Conservation (phyloP, 1,140 invertebrate genomes). For the Aphis gossypii region DNA sequence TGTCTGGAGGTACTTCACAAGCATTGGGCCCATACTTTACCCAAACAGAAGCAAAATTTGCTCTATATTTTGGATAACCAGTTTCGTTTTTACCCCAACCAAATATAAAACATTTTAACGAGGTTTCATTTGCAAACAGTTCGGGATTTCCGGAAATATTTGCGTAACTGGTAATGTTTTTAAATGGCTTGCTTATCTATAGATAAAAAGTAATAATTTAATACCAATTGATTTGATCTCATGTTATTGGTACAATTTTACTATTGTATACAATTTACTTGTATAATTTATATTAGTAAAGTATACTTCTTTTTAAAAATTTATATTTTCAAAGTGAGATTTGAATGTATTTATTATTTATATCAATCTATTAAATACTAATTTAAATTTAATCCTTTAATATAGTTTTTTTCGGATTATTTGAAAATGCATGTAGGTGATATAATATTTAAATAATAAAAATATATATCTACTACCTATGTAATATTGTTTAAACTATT, state of each 20-base stretch:
- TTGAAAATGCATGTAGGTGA: not conserved
- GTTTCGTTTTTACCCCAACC: constrained; percentile 36
- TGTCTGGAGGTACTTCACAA: constrained; percentile 29
- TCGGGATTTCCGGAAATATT: not conserved
- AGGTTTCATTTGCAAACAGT: not conserved
- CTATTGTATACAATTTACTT: not conserved
- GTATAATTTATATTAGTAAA: not conserved
- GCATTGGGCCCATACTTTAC: constrained; percentile 40
- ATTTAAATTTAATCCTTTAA: not conserved
- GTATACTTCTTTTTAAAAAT: not conserved
- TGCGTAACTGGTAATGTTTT: constrained; percentile 18
- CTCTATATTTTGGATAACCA: not conserved
- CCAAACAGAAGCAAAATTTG: not conserved
- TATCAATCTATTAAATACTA: not conserved
- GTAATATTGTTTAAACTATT: not conserved
- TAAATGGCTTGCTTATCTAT: constrained; percentile 12
- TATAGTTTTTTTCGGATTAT: not conserved
- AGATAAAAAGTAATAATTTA: not conserved
- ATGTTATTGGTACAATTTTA: not conserved
- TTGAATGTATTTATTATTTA: not conserved
- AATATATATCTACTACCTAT: too few relatives aligned
- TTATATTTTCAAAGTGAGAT: too few relatives aligned
- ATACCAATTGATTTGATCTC: not conserved
- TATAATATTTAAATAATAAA: not conserved
- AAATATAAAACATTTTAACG: constrained; percentile 13